Base-by-base conservation (phyloP, 2,888 invertebrate genomes). In the Drosophila ezoana region DNA sequence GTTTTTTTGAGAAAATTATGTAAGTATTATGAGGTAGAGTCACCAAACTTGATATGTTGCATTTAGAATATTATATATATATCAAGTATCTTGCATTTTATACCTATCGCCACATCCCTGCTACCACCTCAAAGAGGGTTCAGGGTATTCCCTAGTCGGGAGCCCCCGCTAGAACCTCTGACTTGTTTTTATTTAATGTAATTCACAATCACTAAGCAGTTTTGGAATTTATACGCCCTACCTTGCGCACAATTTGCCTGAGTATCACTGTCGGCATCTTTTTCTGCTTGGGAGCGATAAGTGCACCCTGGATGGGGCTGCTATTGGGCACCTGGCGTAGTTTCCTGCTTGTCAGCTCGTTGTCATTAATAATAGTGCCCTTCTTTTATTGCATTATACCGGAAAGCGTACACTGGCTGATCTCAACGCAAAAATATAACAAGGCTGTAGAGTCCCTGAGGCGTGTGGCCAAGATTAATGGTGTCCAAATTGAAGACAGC, bases 381-480 rank as follows among this genome's bases (percentile, higher is more conserved):
- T 57, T 91, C 0, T 94, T 93, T 82, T 94, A 94, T 72, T 92
- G 93, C 32, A 78, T 94, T n/a, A 93, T 93, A 1, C 94, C 94
- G 0, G 94, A 94, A 87, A 94, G 94, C 78, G 94, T 93, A 0
- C 93, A 94, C 71, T 95, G 94, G 94, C 90, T 94, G 32, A 92
- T 94, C 11, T 93, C 94, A 57, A 93, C 93, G 81, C 93, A 93
- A 32, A 91, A 92, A 72, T 92, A 93, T 11, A 93, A 93, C 3
- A 89, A 93, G 62, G 94, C 94, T 1, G 91, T 93, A 6, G 62
- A 87, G 43, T 93, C 94, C 75, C 93, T 94, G 68, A 89, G 92
- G 75, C 91, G 91, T 56, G 93, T 94, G 49, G 94, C 94, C 4
- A 92, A 90, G 79, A 91, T 93, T 58, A 95, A 95, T 89, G 90